These are phyloP conservation scores for Zelleria hepariella DNA, from an alignment of 2,888 invertebrate genomes.

Conservation along the genomic window DNA sequence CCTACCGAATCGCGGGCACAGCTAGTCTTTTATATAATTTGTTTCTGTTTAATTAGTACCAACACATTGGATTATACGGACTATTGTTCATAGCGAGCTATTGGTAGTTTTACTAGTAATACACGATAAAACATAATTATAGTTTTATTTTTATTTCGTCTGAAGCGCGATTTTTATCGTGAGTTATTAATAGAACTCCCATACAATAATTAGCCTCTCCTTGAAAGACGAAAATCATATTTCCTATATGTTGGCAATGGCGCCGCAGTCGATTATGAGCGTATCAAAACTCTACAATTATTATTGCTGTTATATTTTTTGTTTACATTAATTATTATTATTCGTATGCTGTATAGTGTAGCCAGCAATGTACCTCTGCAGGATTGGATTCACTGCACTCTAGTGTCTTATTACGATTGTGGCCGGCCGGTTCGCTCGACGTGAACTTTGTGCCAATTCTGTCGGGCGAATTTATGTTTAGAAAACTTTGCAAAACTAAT, in stretches of 20 bases:
- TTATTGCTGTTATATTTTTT: neutral
- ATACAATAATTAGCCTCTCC: neutral
- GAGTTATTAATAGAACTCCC: neutral
- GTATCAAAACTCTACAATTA: neutral
- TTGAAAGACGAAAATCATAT: neutral
- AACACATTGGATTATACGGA: too few relatives aligned
- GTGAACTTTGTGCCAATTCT: neutral
- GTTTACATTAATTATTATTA: neutral
- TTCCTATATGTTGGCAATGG: neutral
- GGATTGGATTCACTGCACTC: neutral
- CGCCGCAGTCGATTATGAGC: neutral
- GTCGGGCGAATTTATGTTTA: neutral
- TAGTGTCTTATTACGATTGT: neutral
- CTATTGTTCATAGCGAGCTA: too few relatives aligned
- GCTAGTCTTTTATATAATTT: too few relatives aligned
- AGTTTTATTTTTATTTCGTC: neutral
- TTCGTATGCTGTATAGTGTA: neutral
- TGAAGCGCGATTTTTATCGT: neutral
- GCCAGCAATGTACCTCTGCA: neutral
- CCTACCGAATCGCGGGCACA: too few relatives aligned
- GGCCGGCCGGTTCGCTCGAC: neutral
- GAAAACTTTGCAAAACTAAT: too few relatives aligned
- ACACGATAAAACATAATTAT: neutral
- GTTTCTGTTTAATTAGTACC: too few relatives aligned
- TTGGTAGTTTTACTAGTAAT: too few relatives aligned